Evolutionary conservation across 2,113 vertebrate genomes (phyloP).

Genomic region (Nanger granti): DNA sequence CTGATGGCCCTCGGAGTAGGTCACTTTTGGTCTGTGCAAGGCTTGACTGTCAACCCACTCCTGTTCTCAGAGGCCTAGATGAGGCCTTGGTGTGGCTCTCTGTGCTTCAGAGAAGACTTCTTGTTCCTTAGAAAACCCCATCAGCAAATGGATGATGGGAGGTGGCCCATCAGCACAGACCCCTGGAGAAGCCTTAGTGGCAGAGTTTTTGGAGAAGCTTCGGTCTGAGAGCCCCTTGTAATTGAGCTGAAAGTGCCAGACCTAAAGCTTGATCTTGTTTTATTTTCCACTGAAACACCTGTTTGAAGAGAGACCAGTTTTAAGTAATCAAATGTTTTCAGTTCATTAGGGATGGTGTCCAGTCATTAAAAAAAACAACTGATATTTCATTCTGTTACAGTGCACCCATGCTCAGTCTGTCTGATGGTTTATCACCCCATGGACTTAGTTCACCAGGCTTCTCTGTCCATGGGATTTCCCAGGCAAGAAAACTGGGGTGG

Average conservation of each 20-base stretch:
- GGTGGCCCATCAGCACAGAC: background rate
- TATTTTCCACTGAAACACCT: background rate
- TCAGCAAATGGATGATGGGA: background rate
- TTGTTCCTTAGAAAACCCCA: background rate
- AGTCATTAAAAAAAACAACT: background rate
- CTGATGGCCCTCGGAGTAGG: background rate
- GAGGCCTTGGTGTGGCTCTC: background rate
- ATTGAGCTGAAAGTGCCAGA: background rate
- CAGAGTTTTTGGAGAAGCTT: background rate
- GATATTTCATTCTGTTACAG: background rate
- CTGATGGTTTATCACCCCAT: background rate
- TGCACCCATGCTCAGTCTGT: accelerated
- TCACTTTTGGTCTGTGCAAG: accelerated
- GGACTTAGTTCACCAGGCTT: background rate
- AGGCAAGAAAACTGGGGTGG: background rate
- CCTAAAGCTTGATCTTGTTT: background rate
- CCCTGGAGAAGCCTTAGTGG: background rate
- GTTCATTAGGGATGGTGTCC: background rate
- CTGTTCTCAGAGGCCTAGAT: background rate
- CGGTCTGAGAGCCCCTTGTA: background rate
- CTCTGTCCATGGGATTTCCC: background rate
- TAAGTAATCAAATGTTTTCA: background rate
- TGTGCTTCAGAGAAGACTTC: background rate
- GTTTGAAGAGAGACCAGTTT: background rate
- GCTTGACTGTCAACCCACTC: background rate